Evolutionary conservation across 2,113 vertebrate genomes (phyloP).

Genomic region (Brevimyrus niger): DNA sequence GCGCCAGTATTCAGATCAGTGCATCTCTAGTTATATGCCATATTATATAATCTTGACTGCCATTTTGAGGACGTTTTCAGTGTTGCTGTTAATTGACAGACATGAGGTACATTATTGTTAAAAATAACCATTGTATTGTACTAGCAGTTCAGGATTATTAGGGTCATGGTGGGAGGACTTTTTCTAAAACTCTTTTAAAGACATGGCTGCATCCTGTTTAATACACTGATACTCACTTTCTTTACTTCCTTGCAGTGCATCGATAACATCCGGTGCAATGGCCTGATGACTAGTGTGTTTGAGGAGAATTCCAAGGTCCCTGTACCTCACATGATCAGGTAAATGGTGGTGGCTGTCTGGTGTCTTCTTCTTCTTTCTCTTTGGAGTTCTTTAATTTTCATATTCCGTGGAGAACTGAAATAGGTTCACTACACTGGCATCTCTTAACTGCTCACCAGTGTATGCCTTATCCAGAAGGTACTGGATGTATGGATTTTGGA

Average conservation of each 20-base stretch:
- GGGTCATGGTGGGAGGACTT: background rate
- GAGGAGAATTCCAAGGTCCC: conserved; percentile 99
- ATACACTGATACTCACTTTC: background rate
- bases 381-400: background rate
- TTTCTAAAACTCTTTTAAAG: background rate
- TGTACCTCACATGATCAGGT: conserved; percentile 98
- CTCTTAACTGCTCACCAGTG: background rate
- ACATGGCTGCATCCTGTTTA: background rate
- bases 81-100: background rate
- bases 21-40: background rate
- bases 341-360: conserved; percentile 49
- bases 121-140: background rate
- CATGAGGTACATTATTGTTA: background rate
- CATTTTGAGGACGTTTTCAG: background rate
- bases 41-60: background rate
- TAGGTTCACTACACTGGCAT: background rate
- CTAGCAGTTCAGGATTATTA: background rate
- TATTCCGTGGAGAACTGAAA: background rate
- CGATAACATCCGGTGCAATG: conserved; percentile 97
- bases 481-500: background rate
- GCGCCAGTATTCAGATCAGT: no score
- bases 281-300: conserved; percentile 97
- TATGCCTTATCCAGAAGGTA: background rate
- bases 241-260: conserved; percentile 72
- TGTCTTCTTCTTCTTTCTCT: background rate